These are phyloP conservation scores for Drosophila hamatofila DNA, from an alignment of 2,888 invertebrate species.

Conservation along the genomic window DNA sequence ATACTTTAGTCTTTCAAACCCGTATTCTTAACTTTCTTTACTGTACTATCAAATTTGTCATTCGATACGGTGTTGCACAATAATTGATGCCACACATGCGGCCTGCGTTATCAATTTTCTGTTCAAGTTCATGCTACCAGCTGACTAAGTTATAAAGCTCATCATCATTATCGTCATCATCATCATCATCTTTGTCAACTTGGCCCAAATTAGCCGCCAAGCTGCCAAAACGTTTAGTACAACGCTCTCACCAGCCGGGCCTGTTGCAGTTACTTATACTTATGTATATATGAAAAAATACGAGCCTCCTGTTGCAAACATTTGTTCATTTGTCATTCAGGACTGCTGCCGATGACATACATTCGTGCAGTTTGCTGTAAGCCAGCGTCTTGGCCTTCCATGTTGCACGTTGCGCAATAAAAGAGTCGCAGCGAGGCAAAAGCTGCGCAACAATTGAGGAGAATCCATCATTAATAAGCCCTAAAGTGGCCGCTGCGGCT, in stretches of 20 bases:
- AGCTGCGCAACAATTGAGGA: slow-evolving; percentile 72
- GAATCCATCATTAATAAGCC: slow-evolving; percentile 83
- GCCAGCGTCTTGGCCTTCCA: slow-evolving; percentile 26
- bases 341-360: slow-evolving; percentile 83
- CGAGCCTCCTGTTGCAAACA: slow-evolving; percentile 56
- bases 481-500: slow-evolving; percentile 78
- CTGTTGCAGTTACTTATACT: slow-evolving; percentile 11
- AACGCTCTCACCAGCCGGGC: slow-evolving; percentile 47
- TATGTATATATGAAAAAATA: background rate
- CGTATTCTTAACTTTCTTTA: background rate
- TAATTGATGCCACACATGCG: slow-evolving; percentile 23
- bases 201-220: slow-evolving; percentile 76
- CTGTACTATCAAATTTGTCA: slow-evolving; percentile 2
- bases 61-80: slow-evolving; percentile 1
- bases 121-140: slow-evolving; percentile 25
- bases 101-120: slow-evolving; percentile 31
- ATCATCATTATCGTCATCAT: slow-evolving; percentile 29
- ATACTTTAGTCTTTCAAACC: background rate
- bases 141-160: slow-evolving; percentile 19
- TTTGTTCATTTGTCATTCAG: slow-evolving; percentile 84
- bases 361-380: slow-evolving; percentile 81
- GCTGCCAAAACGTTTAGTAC: slow-evolving; percentile 79
- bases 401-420: slow-evolving; percentile 74
- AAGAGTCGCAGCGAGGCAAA: slow-evolving; percentile 50
- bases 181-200: slow-evolving; percentile 46